Base-by-base conservation (phyloP, 2,113 vertebrate species). In the Dolichotis patagonum region DNA sequence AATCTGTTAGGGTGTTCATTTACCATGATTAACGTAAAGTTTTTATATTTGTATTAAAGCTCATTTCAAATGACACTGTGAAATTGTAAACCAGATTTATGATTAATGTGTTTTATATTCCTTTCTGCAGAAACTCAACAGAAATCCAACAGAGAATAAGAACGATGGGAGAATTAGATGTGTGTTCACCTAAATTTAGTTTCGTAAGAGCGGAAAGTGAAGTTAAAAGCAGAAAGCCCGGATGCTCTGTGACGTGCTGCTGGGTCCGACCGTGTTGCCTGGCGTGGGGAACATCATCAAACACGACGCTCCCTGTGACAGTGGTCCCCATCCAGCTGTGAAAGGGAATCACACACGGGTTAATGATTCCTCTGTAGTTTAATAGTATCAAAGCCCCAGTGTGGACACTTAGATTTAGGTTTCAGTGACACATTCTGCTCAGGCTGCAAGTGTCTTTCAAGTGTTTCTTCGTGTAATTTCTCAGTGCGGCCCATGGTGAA, bases 211-310 rank as follows among this genome's bases (percentile, higher is more conserved):
- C 99, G 17, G 99, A 99, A 98, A 98, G 96, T 94, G 99, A 98
- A 81, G 98, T 99, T 60, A 99, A 98, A 96, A 98, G 77, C 99
- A 99, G 58, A 92, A 97, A 7, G 69, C 81, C 10, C 99, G 99
- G 81, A 99, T 99, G 99, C 98, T 99, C 35, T 99, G 99, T 96
- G 99, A 99, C 80, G 99, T 99, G 93, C 98, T 99, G 82, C 96
- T 99, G 92, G 99, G 99, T 98, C 99, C 99, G 98, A 96, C 98
- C 63, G 98, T 99, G 75, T 98, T 99, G 96, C 99, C 99, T 1
- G 99, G 99, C 58, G 99, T 99, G 1, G 99, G 99, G 88, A 99
- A 99, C 98, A 99, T 99, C 97, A 99, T 99, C 98, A 99, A 99
- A 98, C 99, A 99, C 28, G 99, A 99, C 98, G 99, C 99, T 22